Percentiles rank a stretch among this genome's conserved stretches.
phyloP scores from a whole-genome alignment of 2,888 invertebrate species.

The Polydrusus cervinus region DNA sequence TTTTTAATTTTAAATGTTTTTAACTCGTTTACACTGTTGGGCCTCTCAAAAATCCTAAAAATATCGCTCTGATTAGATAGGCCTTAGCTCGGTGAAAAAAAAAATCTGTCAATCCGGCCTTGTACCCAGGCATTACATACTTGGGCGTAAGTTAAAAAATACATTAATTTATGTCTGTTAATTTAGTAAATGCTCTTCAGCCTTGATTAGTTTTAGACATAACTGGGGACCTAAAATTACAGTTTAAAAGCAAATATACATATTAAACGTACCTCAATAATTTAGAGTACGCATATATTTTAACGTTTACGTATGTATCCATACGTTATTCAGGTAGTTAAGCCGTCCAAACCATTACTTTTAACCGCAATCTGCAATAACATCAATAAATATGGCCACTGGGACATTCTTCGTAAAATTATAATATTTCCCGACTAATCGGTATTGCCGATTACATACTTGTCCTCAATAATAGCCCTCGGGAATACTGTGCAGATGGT shows the following conservation, averaged over 20 bases:
- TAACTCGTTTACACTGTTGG: no score
- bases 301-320: slow-evolving; percentile 37
- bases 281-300: slow-evolving; percentile 28
- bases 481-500: no score
- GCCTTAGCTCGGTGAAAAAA: no score
- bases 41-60: no score
- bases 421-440: neutral
- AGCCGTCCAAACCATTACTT: slow-evolving; percentile 31
- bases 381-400: slow-evolving; percentile 16
- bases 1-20: no score
- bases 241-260: neutral
- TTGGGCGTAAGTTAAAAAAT: no score
- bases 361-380: slow-evolving; percentile 20
- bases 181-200: no score
- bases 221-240: neutral
- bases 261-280: slow-evolving; percentile 11
- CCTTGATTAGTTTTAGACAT: neutral
- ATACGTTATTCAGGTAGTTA: slow-evolving; percentile 44
- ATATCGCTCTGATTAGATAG: no score
- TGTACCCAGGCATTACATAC: no score
- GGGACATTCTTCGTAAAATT: neutral
- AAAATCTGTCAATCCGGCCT: no score
- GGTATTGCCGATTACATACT: neutral
- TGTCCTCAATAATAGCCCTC: neutral
- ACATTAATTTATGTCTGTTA: no score